Conservation (phyloP, 1,140 invertebrate genomes). For the Ceratitis capitata region DNA sequence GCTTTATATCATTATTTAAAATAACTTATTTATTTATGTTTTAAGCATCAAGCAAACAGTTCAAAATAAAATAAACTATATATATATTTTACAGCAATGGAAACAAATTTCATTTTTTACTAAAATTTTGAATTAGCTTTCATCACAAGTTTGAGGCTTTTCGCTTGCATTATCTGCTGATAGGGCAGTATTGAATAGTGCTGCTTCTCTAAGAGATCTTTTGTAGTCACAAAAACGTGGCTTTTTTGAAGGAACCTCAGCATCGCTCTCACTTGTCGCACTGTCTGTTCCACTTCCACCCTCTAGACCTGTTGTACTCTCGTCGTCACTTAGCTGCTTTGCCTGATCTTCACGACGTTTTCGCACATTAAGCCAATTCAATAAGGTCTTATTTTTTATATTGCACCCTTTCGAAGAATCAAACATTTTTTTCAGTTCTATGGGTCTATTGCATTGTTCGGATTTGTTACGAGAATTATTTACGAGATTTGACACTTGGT, state of each 20-base stretch:
- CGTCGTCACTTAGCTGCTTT: constrained; percentile 35
- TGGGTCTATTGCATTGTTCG: constrained; percentile 73
- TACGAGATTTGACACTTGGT: constrained; percentile 76
- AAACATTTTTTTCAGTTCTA: constrained; percentile 51
- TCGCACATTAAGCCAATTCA: constrained; percentile 53
- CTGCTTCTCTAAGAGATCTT: background rate
- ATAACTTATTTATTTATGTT: background rate
- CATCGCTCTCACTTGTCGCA: constrained; percentile 39
- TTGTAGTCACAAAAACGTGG: constrained; percentile 41
- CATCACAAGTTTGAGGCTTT: background rate
- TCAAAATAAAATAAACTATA: background rate
- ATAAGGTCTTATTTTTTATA: constrained; percentile 51
- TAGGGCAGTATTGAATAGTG: background rate
- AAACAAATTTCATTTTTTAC: no score
- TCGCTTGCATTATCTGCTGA: constrained; percentile 14
- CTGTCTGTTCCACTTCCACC: background rate
- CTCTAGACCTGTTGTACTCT: background rate
- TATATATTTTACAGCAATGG: no score
- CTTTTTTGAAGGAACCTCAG: background rate
- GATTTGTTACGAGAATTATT: constrained; percentile 80
- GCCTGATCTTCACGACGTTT: constrained; percentile 47
- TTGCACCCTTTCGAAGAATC: constrained; percentile 44
- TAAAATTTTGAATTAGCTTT: background rate
- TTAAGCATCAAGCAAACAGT: no score
- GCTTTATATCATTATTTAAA: background rate